Conservation (phyloP, 2,888 invertebrate genomes). For the Megaustenia siamemsis region DNA sequence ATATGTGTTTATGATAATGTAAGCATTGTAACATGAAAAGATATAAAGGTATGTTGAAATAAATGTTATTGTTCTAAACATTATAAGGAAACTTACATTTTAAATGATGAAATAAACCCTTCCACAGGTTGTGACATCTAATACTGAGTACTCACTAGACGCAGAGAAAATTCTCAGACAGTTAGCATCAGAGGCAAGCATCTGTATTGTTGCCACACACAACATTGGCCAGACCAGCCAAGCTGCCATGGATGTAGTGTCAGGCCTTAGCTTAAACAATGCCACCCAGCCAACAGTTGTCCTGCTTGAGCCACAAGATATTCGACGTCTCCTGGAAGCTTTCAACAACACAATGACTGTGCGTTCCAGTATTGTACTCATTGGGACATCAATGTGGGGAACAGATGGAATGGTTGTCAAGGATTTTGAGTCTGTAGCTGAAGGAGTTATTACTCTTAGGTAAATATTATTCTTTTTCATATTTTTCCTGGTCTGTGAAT, state of each 20-base stretch:
- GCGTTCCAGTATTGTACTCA: slow-evolving; percentile 67
- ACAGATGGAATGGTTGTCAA: slow-evolving; percentile 57
- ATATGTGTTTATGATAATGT: too few species aligned
- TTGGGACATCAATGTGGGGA: slow-evolving; percentile 66
- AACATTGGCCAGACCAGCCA: slow-evolving; percentile 42
- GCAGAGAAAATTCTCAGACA: slow-evolving; percentile 60
- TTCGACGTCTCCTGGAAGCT: slow-evolving; percentile 59
- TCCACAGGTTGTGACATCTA: slow-evolving; percentile 36
- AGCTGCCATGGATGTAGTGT: background rate
- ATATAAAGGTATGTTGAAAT: too few species aligned
- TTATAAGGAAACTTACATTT: too few species aligned
- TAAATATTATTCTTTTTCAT: background rate
- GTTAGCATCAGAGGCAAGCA: slow-evolving; percentile 68
- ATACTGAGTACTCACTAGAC: slow-evolving; percentile 59
- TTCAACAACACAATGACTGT: slow-evolving; percentile 59
- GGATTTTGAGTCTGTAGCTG: slow-evolving; percentile 67
- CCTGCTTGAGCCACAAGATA: slow-evolving; percentile 56
- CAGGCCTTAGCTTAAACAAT: slow-evolving; percentile 55
- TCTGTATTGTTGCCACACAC: slow-evolving; percentile 73
- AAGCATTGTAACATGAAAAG: too few species aligned
- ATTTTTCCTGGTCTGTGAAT: too few species aligned
- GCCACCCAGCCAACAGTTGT: slow-evolving; percentile 68
- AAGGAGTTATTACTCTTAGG: slow-evolving; percentile 67
- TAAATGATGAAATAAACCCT: background rate
- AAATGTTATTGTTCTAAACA: too few species aligned